Percentiles rank a stretch among this genome's conserved stretches.
Evolutionary conservation across 2,113 vertebrate species (phyloP).

Genomic region (Mus pahari): DNA sequence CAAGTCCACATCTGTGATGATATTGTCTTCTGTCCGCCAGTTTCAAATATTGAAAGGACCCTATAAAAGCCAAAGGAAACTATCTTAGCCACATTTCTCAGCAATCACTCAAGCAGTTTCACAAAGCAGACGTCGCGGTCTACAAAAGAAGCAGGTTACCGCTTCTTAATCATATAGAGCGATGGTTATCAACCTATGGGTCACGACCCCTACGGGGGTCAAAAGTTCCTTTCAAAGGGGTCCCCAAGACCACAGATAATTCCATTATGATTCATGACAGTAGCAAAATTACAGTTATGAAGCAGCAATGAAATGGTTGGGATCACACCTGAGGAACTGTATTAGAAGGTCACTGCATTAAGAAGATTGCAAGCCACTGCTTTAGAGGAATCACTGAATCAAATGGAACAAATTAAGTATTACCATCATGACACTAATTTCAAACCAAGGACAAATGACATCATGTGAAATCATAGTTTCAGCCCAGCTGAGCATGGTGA

Average conservation of each 20-base stretch:
- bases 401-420: not conserved
- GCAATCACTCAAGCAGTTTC: not conserved
- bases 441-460: not conserved
- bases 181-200: not conserved
- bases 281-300: not conserved
- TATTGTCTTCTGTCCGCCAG: not conserved
- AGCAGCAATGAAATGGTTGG: not conserved
- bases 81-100: not conserved
- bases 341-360: not conserved
- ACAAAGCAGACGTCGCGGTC: not conserved
- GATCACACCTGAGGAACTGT: not conserved
- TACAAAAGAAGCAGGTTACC: not conserved
- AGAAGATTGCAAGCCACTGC: not conserved
- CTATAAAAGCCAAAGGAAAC: slow-evolving; percentile 4
- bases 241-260: not conserved
- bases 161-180: not conserved
- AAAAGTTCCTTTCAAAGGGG: not conserved
- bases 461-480: not conserved
- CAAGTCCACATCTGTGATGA: not conserved
- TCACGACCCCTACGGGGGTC: not conserved
- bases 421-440: not conserved
- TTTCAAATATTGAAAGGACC: not conserved
- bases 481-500: not conserved
- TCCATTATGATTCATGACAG: not conserved
- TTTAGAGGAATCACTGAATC: not conserved